phyloP scores from a whole-genome alignment of 2,113 vertebrate genomes.

The Atlantisia rogersi region DNA sequence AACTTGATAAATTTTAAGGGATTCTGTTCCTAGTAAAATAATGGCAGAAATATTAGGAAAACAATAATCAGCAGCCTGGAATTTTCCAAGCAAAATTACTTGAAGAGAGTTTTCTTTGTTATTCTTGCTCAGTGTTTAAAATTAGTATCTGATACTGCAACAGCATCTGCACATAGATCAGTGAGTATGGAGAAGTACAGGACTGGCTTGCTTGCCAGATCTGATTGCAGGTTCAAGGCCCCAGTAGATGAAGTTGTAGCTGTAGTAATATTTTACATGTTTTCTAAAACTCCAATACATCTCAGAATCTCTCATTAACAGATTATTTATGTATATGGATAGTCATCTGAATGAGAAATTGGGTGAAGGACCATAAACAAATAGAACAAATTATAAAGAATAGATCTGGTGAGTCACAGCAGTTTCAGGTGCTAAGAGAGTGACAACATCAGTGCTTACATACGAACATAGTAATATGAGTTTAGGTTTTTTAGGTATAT shows the following conservation, averaged over 20 bases:
- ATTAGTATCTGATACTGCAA: conserved; percentile 31
- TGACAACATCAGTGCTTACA: background rate
- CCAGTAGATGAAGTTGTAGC: background rate
- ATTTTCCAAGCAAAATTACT: conserved; percentile 21
- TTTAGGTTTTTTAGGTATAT: conserved; percentile 1
- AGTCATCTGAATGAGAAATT: background rate
- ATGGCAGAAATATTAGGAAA: background rate
- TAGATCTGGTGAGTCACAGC: conserved; percentile 25
- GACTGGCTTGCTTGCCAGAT: conserved; percentile 10
- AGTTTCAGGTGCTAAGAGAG: conserved; percentile 18
- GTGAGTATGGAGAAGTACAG: background rate
- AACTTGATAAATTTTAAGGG: background rate
- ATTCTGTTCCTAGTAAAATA: conserved; percentile 9
- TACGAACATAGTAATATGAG: background rate
- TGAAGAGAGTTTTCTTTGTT: background rate
- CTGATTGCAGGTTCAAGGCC: conserved; percentile 20
- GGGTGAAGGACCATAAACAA: background rate
- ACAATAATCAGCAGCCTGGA: background rate
- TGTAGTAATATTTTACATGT: background rate
- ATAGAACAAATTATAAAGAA: background rate
- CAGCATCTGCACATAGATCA: conserved; percentile 26
- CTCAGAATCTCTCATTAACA: background rate
- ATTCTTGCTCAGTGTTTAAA: conserved; percentile 28
- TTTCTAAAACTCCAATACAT: background rate
- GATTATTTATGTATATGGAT: background rate